Conservation (phyloP, 2,888 invertebrate genomes). For the Clistopyga incitator region DNA sequence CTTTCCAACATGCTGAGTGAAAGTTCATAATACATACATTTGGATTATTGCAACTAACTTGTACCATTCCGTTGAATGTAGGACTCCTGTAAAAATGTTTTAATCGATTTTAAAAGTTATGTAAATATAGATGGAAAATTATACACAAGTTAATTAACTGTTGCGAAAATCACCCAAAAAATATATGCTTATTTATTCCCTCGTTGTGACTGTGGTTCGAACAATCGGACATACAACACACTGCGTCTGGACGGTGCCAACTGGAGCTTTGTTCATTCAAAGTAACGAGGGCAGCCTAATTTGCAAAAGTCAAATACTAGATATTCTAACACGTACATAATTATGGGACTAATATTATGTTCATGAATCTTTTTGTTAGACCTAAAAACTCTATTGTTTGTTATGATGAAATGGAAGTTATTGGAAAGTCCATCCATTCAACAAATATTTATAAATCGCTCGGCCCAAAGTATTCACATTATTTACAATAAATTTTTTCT, state of each 20-base stretch:
- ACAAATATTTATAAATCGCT: too few relatives aligned
- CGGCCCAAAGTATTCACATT: too few relatives aligned
- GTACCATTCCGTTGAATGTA: slow-evolving; percentile 75
- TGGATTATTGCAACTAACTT: slow-evolving; percentile 73
- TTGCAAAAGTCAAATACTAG: slow-evolving; percentile 42
- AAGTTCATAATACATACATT: slow-evolving; percentile 73
- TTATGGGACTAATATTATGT: neutral
- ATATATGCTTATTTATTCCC: slow-evolving; percentile 72
- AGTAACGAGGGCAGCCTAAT: slow-evolving; percentile 64
- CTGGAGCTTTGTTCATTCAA: slow-evolving; percentile 70
- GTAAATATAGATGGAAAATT: slow-evolving; percentile 1
- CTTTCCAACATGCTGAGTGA: slow-evolving; percentile 77
- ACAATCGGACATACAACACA: slow-evolving; percentile 74
- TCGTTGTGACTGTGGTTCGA: slow-evolving; percentile 67
- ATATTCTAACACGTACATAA: neutral
- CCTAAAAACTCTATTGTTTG: too few relatives aligned
- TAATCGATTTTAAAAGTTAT: neutral
- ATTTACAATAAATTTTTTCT: too few relatives aligned
- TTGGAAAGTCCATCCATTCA: too few relatives aligned
- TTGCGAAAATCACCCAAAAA: slow-evolving; percentile 70
- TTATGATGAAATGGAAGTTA: too few relatives aligned
- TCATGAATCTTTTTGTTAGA: too few relatives aligned
- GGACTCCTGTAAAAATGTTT: slow-evolving; percentile 73
- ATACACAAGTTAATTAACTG: neutral
- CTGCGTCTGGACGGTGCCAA: slow-evolving; percentile 75